Evolutionary conservation across 2,797 vertebrate species (phyloP).

Genomic region (Leptodactylus fallax): DNA sequence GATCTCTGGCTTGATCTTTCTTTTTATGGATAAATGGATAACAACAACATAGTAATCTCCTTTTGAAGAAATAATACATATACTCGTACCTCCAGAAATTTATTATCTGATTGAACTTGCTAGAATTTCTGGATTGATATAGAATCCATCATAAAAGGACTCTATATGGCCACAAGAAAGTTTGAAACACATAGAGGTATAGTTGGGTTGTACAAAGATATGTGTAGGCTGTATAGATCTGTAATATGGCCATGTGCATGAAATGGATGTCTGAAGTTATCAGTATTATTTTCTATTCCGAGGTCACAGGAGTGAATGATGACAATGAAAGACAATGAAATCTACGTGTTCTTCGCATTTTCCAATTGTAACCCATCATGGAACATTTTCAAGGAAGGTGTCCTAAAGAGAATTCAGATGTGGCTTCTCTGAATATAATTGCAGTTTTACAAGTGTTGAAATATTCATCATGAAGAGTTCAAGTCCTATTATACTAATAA

Average conservation of each 20-base stretch:
- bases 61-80: too few relatives aligned
- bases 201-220: too few relatives aligned
- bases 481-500: conserved; percentile 32
- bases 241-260: not conserved
- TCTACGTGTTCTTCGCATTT: not conserved
- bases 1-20: too few relatives aligned
- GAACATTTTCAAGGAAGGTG: not conserved
- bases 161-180: too few relatives aligned
- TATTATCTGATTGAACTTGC: too few relatives aligned
- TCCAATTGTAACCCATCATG: not conserved
- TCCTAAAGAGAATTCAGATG: conserved; percentile 3
- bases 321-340: not conserved
- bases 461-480: conserved; percentile 51
- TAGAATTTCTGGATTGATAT: too few relatives aligned
- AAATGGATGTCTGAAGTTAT: not conserved
- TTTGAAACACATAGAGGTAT: too few relatives aligned
- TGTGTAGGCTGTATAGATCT: not conserved
- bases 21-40: too few relatives aligned
- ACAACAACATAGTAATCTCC: too few relatives aligned
- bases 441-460: conserved; percentile 40
- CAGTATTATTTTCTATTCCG: not conserved
- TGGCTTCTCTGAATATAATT: conserved; percentile 16
- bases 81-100: too few relatives aligned
- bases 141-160: too few relatives aligned
- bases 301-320: not conserved